Evolutionary conservation across 2,113 vertebrate genomes (phyloP), one percentile per base, ranked within the genome.

Genomic region (Phylloscopus whistleri): DNA sequence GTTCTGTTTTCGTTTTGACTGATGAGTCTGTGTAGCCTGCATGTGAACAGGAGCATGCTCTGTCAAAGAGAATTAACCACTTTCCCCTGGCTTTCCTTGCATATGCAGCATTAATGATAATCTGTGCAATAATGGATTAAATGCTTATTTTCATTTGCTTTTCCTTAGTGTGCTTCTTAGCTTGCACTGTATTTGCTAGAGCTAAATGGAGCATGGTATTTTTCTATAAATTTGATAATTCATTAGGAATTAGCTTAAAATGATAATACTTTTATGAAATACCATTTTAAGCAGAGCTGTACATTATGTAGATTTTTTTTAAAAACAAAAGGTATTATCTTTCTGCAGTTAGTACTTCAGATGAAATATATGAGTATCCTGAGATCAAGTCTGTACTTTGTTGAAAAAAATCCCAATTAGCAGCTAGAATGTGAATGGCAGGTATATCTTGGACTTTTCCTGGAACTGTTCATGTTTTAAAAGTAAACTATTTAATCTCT

Each of bases 31-130:
- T 78, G 63, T 95, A 87, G 85, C 90, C 87, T 98, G 97, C 97
- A 97, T 98, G 97, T 97, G 98, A 98, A 98, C 97, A 98, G 97
- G 93, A 98, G 98, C 98, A 98, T 98, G 98, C 97, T 98, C 98
- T 98, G 96, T 98, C 98, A 98, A 98, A 98, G 98, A 98, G 97
- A 96, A 89, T 92, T 89, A 96, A 96, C 84, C 90, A 91, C 69
- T 90, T 86, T 84, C 82, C 72, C 84, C 74, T 90, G 83, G 82
- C 90, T 85, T 86, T 66, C 43, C 80, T 88, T 62, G 75, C 69
- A 62, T 82, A 91, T 81, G 82, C 82, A 90, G 59, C 69, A 78
- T 60, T 73, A 84, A 31, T 76, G 76, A 56, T 83, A 51, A 75
- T 21, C 48, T 87, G 76, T 85, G 72, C 88, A 72, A 67, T 74